These are phyloP conservation scores for Pipistrellus kuhlii DNA, from an alignment of 2,797 vertebrate species.

Conservation along the genomic window DNA sequence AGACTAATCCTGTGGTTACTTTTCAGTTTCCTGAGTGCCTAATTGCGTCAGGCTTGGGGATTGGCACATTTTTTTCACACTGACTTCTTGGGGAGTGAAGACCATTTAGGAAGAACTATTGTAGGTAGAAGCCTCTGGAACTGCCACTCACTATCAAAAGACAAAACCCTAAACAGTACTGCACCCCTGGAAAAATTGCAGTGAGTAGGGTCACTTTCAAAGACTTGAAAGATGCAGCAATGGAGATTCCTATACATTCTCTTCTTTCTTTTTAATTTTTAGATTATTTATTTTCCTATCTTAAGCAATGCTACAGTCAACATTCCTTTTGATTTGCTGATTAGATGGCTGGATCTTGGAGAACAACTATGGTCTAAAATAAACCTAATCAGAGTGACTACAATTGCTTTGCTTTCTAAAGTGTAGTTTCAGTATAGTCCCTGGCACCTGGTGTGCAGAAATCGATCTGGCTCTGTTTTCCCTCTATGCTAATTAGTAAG, in stretches of 20 bases:
- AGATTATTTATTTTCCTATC: neutral
- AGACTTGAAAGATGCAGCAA: neutral
- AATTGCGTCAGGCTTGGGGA: neutral
- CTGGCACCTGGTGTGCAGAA: neutral
- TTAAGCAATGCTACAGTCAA: neutral
- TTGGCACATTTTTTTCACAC: conserved; percentile 17
- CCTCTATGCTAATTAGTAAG: neutral
- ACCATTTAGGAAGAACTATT: neutral
- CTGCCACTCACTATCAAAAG: conserved; percentile 15
- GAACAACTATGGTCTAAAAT: neutral
- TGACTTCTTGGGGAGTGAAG: neutral
- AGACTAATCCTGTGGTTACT: neutral
- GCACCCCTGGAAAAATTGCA: neutral
- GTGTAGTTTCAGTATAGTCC: neutral
- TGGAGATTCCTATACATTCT: neutral
- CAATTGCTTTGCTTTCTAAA: conserved; percentile 52
- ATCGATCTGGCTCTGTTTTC: neutral
- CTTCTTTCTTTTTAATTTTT: neutral
- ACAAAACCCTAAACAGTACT: neutral
- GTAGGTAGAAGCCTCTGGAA: neutral
- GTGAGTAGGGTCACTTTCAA: neutral
- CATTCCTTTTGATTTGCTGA: neutral
- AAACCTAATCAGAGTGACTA: neutral
- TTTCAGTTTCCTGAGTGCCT: neutral
- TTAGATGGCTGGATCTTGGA: conserved; percentile 16